Percentiles rank a stretch among this genome's conserved stretches.
Evolutionary conservation across 2,113 vertebrate genomes (phyloP).

Genomic region (Saguinus midas): DNA sequence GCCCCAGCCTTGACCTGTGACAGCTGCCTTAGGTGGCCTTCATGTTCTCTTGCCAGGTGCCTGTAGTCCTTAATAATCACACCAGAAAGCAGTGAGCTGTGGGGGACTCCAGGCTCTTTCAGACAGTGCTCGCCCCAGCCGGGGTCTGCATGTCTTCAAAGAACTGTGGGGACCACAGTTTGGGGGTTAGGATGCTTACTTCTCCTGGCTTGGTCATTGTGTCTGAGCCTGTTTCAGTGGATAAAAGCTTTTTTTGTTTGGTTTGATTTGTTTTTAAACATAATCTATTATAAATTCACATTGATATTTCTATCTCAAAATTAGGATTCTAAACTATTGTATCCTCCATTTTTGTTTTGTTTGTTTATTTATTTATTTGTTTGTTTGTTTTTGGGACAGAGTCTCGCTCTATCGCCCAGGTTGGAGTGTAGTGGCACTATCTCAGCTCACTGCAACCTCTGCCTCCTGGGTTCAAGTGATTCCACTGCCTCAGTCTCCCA

Average conservation of each 20-base stretch:
- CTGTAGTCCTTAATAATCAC: not conserved
- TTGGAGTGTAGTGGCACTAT: too few relatives aligned
- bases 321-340: slow-evolving; percentile 2
- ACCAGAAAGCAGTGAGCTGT: not conserved
- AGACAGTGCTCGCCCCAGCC: rapidly evolving
- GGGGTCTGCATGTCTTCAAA: not conserved
- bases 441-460: too few relatives aligned
- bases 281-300: not conserved
- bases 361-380: too few relatives aligned
- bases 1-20: not conserved
- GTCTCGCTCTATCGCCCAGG: too few relatives aligned
- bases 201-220: not conserved
- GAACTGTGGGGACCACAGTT: not conserved
- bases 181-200: not conserved
- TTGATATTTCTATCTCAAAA: not conserved
- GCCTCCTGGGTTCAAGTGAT: too few relatives aligned
- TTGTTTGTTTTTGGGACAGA: too few relatives aligned
- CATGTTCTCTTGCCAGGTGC: rapidly evolving
- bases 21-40: too few relatives aligned
- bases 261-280: not conserved
- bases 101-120: not conserved
- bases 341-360: slow-evolving; percentile 6
- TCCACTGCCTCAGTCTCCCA: too few relatives aligned
- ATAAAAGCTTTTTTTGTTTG: not conserved
- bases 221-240: not conserved